Base-by-base conservation (phyloP, 2,797 vertebrate species). In the Falco biarmicus region DNA sequence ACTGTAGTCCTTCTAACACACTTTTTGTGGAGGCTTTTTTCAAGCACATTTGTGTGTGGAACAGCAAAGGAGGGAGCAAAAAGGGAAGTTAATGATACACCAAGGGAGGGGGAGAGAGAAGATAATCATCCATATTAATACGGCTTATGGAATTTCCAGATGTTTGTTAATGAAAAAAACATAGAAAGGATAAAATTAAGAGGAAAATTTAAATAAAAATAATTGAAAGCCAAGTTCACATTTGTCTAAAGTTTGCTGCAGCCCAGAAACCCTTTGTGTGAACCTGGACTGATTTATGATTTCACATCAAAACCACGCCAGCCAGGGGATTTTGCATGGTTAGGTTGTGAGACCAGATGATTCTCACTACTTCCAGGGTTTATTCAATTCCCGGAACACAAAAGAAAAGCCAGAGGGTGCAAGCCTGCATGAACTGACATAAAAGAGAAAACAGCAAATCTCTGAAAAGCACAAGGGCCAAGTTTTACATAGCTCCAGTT, bases 371-470 rank as follows among this genome's bases (percentile, higher is more conserved):
- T 96, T 96, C 28, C 71, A 95, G 89, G 73, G 34, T 89, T 96
- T 95, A 83, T 94, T 95, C 86, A 93, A 92, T 89, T 94, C 93
- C 78, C 89, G 87, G 76, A 96, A 86, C 61, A 96, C 90, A 96
- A 97, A 96, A 92, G 92, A 90, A 95, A 96, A 95, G 71, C 89
- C 93, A 91, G 92, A 90, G 94, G 89, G 78, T 96, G 90, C 84
- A 91, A 95, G 79, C 28, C 81, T 95, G 68, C 90, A 76, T 95
- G 81, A 93, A 81, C 61, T 54, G 59, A 96, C 84, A 92, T 96
- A 85, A 96, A 96, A 95, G 88, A 95, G 83, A 95, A 96, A 92
- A 83, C 64, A 85, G 57, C 81, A 96, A 84, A 93, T 85, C 92
- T 89, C 79, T 87, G 86, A 91, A 87, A 92, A 91, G 57, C 78